These are phyloP conservation scores for Cheilosia scutellata DNA, from an alignment of 2,888 invertebrate genomes.

Conservation along the genomic window DNA sequence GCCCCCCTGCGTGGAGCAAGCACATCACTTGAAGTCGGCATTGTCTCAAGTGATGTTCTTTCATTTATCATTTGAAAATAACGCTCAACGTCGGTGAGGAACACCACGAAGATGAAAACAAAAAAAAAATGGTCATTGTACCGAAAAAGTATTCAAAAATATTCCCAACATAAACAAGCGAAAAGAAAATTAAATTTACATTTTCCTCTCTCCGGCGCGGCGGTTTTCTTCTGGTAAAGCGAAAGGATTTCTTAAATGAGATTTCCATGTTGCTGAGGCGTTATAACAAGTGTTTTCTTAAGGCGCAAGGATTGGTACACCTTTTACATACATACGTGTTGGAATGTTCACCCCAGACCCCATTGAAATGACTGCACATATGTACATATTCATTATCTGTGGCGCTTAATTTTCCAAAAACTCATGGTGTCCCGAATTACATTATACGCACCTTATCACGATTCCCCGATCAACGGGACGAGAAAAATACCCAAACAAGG, in stretches of 20 bases:
- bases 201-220: slow-evolving; percentile 24
- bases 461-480: slow-evolving; percentile 41
- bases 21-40: slow-evolving; percentile 24
- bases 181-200: slow-evolving; percentile 53
- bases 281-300: slow-evolving; percentile 43
- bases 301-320: background rate
- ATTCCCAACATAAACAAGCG: background rate
- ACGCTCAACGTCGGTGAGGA: background rate
- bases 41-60: slow-evolving; percentile 66
- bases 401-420: slow-evolving; percentile 46
- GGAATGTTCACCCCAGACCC: slow-evolving; percentile 51
- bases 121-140: slow-evolving; percentile 61
- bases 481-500: slow-evolving; percentile 19
- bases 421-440: slow-evolving; percentile 25
- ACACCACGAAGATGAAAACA: slow-evolving; percentile 41
- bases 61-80: slow-evolving; percentile 47
- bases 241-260: slow-evolving; percentile 27
- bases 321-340: slow-evolving; percentile 26
- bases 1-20: slow-evolving; percentile 55
- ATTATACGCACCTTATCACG: slow-evolving; percentile 35
- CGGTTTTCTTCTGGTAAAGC: background rate
- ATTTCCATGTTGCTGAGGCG: slow-evolving; percentile 36
- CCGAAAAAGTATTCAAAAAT: slow-evolving; percentile 47
- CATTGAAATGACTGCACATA: slow-evolving; percentile 33
- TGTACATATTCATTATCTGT: slow-evolving; percentile 22